Conservation (phyloP, 2,113 vertebrate genomes). For the Nannobrachium achirus region DNA sequence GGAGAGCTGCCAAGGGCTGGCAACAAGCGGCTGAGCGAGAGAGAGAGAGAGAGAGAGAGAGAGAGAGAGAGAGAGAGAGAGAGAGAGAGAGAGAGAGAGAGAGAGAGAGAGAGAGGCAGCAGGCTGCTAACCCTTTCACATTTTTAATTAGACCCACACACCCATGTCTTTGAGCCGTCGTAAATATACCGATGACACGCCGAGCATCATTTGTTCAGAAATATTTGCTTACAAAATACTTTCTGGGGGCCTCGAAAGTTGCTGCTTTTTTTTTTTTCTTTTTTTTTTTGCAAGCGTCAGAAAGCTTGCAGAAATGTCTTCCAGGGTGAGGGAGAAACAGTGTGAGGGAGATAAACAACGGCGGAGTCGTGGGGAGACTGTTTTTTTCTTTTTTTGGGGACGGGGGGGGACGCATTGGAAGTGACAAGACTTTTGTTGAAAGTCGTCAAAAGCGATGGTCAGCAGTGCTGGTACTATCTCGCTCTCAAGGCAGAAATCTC, state of each 20-base stretch:
- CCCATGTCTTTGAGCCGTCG: constrained; percentile 98
- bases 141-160: constrained; percentile 99
- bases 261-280: background rate
- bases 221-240: constrained; percentile 81
- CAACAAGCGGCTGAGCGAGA: constrained; percentile 89
- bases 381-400: too few species aligned
- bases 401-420: too few species aligned
- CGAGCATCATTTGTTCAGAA: constrained; percentile 86
- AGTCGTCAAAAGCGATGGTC: too few species aligned
- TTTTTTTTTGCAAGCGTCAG: constrained; percentile 37
- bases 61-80: too few species aligned
- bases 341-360: constrained; percentile 19
- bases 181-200: constrained; percentile 95
- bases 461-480: too few species aligned
- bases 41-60: too few species aligned
- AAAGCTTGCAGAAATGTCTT: constrained; percentile 53
- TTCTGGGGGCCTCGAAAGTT: constrained; percentile 51
- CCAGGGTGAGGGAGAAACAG: constrained; percentile 2
- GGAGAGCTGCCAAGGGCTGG: constrained; percentile 96
- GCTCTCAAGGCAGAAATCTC: too few species aligned
- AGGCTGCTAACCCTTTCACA: constrained; percentile 98
- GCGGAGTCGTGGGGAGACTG: background rate
- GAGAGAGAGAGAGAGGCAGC: constrained; percentile 90
- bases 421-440: too few species aligned
- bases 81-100: too few species aligned